Evolutionary conservation across 2,888 invertebrate species (phyloP), one percentile per base, ranked within the genome.

Genomic region (Andrena flavipes): DNA sequence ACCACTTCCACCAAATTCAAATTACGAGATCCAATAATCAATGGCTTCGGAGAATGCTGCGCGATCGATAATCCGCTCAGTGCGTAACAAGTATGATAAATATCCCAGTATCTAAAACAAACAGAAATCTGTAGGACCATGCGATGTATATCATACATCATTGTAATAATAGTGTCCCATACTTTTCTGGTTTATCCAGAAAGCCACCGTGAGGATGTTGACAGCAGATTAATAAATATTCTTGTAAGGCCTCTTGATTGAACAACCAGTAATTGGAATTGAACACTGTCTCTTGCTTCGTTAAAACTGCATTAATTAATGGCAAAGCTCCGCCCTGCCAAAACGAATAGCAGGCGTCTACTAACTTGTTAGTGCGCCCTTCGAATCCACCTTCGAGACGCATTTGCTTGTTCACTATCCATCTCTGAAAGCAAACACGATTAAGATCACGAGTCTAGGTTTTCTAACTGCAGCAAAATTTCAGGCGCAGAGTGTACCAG

Each of bases 281-380:
- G 7, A 83, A 88, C 59, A 77, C 64, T 84, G 90, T 90, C 92
- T 94, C 94, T 86, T 94, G 95, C 93, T 95, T 94, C 20, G 94
- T 93, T 70, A 98, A 94, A 84, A 97, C 95, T 79, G 96, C 96
- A 93, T 98, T 97, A 60, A 99, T 95, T 62, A 99, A 95, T 26
- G 98, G 98, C 93, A 99, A 97, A 62, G 97, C 96, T 68, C 98
- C 99, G 35, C 99, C 99, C 94, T 99, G 99, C 99, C 99, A 99
- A 95, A 99, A 99, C 0, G 99, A 99, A 94, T 99, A 99, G 94
- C 99, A 99, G 2, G 98, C 98, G 95, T 99, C 99, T 0, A 99
- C 99, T 85, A 99, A 95, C 94, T 99, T 99, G 94, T 99, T 99
- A 1, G 99, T 99, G 91, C 99, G 96, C 0, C 99, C 99, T 95